Evolutionary conservation across 2,113 vertebrate species (phyloP), one percentile per base, ranked within the genome.

Genomic region (Rhynchomys soricoides): DNA sequence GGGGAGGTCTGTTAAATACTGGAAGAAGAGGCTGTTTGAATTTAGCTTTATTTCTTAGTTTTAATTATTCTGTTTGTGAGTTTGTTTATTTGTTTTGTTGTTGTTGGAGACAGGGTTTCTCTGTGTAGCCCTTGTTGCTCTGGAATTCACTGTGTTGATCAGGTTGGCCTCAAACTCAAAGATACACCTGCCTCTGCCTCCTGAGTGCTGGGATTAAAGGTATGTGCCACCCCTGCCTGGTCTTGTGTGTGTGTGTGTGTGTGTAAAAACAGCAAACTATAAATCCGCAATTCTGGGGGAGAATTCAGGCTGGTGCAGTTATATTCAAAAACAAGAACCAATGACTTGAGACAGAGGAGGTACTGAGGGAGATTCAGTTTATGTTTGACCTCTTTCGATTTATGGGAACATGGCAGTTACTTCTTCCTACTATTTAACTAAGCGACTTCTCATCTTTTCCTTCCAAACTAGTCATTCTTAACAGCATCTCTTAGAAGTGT

Each of bases 401-500:
- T 85, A 71, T 78, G 52, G 73, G n/a, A 89, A 12, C 45, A 29
- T 15, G 70, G 62, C 34, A 85, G 16, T 68, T 74, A 79, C 11
- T n/a, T 73, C 66, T 43, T 90, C 43, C 68, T 75, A 62, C 40
- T 79, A 64, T 93, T 92, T 66, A 59, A 92, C 26, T 85, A 62
- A 90, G 22, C 31, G 12, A n/a, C 59, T 85, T 85, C 19, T 88
- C 78, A 75, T 81, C 71, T 90, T 90, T 81, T 90, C 17, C 70
- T 95, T 93, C 85, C 66, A 70, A 95, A 43, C 71, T 55, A 48
- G 59, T 57, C 73, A 94, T 74, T 89, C 93, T 55, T 86, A 73
- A 81, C 57, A 88, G 71, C 62, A n/a, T 64, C 82, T 94, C 75
- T 96, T 81, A 73, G 70, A 96, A 95, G 43, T 96, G 96, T 93